These are phyloP conservation scores for Labroides dimidiatus DNA, from an alignment of 2,797 vertebrate species.

Conservation along the genomic window DNA sequence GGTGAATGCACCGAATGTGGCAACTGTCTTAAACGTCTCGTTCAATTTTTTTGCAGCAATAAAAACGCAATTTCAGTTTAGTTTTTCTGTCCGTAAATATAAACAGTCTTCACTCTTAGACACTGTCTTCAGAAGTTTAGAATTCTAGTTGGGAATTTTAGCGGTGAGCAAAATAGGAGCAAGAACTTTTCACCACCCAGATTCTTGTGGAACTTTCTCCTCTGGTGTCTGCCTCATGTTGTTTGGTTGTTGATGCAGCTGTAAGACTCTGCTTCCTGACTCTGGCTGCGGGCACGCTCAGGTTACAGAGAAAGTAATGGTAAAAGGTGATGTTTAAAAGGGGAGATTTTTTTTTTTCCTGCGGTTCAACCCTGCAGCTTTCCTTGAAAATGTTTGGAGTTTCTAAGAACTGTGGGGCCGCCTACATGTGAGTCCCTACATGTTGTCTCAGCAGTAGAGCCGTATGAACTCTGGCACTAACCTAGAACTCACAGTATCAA, in stretches of 20 bases:
- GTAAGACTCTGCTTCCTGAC: conserved; percentile 33
- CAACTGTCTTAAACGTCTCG: too few species aligned
- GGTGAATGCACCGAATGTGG: too few species aligned
- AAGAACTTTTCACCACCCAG: neutral
- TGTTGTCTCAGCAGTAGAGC: conserved; percentile 65
- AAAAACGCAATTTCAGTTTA: too few species aligned
- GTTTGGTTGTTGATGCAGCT: conserved; percentile 51
- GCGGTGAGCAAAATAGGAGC: neutral
- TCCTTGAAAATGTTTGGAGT: conserved; percentile 59
- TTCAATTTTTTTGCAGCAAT: too few species aligned
- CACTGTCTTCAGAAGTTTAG: conserved; percentile 3
- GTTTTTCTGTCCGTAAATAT: neutral
- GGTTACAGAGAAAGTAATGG: conserved; percentile 47
- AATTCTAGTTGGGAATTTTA: too few species aligned
- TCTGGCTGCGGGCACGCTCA: conserved; percentile 42
- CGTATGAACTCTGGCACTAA: conserved; percentile 74
- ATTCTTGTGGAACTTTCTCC: neutral
- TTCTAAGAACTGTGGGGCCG: conserved; percentile 72
- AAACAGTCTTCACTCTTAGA: neutral
- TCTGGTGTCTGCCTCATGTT: conserved; percentile 18
- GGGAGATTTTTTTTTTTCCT: conserved; percentile 7
- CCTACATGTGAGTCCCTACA: conserved; percentile 62
- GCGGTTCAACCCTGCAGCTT: conserved; percentile 55
- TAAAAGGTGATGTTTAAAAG: conserved; percentile 43
- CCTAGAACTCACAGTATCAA: conserved; percentile 76